phyloP scores from a whole-genome alignment of 2,797 vertebrate species.

The Sebastes paucispinis region DNA sequence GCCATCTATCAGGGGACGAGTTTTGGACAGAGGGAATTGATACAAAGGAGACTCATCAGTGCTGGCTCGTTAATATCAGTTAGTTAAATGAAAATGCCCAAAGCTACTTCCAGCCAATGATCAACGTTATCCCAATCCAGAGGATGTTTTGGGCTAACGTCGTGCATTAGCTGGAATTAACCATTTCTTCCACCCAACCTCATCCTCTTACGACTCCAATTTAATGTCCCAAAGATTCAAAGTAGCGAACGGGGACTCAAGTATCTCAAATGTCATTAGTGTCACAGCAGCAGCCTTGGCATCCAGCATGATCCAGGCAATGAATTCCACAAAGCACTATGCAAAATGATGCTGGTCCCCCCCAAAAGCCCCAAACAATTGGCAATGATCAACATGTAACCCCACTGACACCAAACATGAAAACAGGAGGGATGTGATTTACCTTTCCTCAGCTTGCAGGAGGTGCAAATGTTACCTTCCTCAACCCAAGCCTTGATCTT shows the following conservation, averaged over 20 bases:
- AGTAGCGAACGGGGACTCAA: conserved; percentile 61
- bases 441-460: conserved; percentile 82
- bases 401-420: conserved; percentile 77
- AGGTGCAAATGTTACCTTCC: conserved; percentile 80
- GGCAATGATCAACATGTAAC: conserved; percentile 70
- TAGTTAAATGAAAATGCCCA: conserved; percentile 70
- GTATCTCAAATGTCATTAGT: conserved; percentile 71
- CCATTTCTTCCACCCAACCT: conserved; percentile 76
- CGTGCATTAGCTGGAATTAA: conserved; percentile 77
- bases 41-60: conserved; percentile 67
- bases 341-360: conserved; percentile 73
- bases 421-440: conserved; percentile 81
- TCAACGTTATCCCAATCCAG: conserved; percentile 72
- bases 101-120: conserved; percentile 77
- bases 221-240: conserved; percentile 70
- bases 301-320: conserved; percentile 84
- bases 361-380: conserved; percentile 65
- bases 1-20: conserved; percentile 85
- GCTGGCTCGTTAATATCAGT: conserved; percentile 22
- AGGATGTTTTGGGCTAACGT: conserved; percentile 61
- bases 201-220: conserved; percentile 73
- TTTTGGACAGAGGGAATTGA: conserved; percentile 67
- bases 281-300: conserved; percentile 82
- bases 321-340: conserved; percentile 82
- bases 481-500: conserved; percentile 80